These are phyloP conservation scores for Acanthisitta chloris DNA, from an alignment of 2,113 vertebrate species.

Conservation along the genomic window DNA sequence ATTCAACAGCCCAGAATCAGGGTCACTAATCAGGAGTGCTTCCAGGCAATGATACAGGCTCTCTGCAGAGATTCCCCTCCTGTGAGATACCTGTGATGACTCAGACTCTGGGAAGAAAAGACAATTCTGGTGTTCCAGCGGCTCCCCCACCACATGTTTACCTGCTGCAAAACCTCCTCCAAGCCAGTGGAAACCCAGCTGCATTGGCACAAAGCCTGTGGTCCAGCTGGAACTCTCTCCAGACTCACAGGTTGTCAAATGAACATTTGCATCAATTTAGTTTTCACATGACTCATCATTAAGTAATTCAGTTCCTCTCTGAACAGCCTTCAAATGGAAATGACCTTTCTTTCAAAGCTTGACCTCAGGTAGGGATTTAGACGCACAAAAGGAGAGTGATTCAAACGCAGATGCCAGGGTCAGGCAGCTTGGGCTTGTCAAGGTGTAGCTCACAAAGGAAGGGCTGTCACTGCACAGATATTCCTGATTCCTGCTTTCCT, in stretches of 20 bases:
- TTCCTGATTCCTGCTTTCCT: not conserved
- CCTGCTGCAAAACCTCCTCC: not conserved
- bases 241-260: conserved; percentile 19
- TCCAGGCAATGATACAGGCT: not conserved
- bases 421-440: not conserved
- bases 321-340: conserved; percentile 32
- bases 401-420: conserved; percentile 4
- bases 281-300: conserved; percentile 53
- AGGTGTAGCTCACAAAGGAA: not conserved
- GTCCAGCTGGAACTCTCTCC: not conserved
- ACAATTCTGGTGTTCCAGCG: not conserved
- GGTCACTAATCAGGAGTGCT: not conserved
- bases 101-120: not conserved
- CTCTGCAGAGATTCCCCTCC: not conserved
- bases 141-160: not conserved
- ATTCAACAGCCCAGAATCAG: not conserved
- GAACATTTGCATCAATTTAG: conserved; percentile 52
- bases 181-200: not conserved
- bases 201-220: not conserved
- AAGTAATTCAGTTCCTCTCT: conserved; percentile 49
- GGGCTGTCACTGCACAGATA: not conserved
- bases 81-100: not conserved
- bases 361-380: conserved; percentile 53
- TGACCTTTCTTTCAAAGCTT: conserved; percentile 61
- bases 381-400: not conserved